A percentile compares a stretch with the other conserved stretches of the same genome.
phyloP scores from a whole-genome alignment of 37 sponge, comb jelly and placozoan genomes.

The Mnemiopsis leidyi region DNA sequence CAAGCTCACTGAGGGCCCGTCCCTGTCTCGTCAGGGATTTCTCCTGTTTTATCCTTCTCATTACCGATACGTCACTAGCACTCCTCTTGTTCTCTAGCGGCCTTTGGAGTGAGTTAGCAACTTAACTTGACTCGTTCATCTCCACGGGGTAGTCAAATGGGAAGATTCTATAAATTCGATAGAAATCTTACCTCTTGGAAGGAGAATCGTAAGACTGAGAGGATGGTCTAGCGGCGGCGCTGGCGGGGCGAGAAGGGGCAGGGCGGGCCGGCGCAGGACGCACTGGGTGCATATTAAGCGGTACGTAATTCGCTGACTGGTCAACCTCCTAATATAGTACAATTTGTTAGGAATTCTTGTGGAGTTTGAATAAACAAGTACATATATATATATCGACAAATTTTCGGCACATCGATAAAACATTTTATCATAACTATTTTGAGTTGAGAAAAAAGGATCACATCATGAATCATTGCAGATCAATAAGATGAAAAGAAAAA shows the following conservation, averaged over 20 bases:
- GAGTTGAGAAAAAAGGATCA: no score
- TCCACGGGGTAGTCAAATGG: no score
- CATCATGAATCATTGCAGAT: no score
- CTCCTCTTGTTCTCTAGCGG: background rate
- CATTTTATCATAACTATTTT: no score
- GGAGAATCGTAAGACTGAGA: background rate
- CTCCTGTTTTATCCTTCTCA: background rate
- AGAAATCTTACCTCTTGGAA: background rate
- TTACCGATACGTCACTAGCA: background rate
- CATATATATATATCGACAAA: no score
- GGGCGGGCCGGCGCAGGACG: background rate
- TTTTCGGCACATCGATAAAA: no score
- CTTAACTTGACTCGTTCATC: no score
- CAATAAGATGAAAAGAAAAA: no score
- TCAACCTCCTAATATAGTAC: background rate
- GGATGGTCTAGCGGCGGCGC: background rate
- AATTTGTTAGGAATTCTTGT: no score
- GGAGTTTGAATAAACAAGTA: no score
- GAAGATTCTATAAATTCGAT: no score
- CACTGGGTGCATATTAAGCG: background rate
- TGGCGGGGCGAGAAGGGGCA: background rate
- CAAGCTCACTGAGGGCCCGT: background rate
- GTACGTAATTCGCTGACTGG: background rate
- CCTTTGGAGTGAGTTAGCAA: background rate
- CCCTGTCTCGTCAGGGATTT: background rate